A percentile compares a stretch with the other conserved stretches of the same genome.
These are phyloP conservation scores for Semnornis frantzii DNA, from an alignment of 2,113 vertebrate species.

Conservation along the genomic window DNA sequence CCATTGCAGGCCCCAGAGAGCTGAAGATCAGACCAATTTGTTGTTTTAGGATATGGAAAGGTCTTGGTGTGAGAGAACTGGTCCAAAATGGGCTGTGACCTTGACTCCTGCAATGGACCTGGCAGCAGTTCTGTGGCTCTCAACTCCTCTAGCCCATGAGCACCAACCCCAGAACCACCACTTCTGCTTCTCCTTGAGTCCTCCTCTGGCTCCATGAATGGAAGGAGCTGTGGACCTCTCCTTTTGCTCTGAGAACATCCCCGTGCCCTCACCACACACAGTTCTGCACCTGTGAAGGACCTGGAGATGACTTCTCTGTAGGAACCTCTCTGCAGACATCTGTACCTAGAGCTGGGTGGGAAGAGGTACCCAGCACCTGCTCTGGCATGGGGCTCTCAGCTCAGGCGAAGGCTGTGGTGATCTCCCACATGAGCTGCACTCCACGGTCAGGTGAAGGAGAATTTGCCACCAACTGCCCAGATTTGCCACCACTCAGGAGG, in stretches of 20 bases:
- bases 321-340: not conserved
- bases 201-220: not conserved
- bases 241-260: not conserved
- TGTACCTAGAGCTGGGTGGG: not conserved
- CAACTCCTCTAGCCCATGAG: not conserved
- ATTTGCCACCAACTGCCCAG: not conserved
- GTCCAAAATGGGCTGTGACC: not conserved
- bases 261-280: not conserved
- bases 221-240: not conserved
- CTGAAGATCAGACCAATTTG: not conserved
- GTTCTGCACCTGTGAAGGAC: not conserved
- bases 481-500: not conserved
- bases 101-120: not conserved
- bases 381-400: not conserved
- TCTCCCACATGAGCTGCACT: no score
- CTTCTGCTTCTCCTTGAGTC: not conserved
- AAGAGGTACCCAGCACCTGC: rapidly evolving
- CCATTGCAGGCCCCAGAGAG: not conserved
- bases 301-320: not conserved
- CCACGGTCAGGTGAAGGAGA: not conserved
- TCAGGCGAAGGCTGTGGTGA: rapidly evolving
- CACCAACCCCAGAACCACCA: not conserved
- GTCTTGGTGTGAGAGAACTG: not conserved
- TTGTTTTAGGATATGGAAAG: not conserved
- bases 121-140: not conserved